Conservation (phyloP, 2,888 invertebrate genomes). For the Andrena flavipes region DNA sequence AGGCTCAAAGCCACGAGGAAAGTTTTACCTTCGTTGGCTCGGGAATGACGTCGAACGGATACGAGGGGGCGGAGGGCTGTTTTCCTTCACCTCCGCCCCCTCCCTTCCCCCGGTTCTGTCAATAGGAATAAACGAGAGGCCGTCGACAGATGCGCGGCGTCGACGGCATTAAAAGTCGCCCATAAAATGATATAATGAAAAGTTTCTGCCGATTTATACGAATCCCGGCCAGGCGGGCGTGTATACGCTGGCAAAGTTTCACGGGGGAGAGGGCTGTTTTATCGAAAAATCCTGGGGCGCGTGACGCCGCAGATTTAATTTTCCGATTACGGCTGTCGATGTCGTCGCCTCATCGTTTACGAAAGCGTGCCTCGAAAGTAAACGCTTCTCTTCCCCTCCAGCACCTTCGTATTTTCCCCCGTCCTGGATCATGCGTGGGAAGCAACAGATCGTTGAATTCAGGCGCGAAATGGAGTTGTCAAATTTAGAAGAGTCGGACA, state of each 20-base stretch:
- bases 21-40: conserved; percentile 59
- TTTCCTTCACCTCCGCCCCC: conserved; percentile 42
- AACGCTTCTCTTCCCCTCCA: neutral
- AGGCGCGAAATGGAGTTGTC: neutral
- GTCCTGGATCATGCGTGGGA: neutral
- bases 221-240: conserved; percentile 1
- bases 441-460: neutral
- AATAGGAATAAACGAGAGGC: conserved; percentile 55
- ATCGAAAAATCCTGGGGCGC: conserved; percentile 4
- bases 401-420: neutral
- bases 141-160: conserved; percentile 1
- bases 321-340: neutral
- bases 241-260: neutral
- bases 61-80: conserved; percentile 36
- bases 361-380: neutral
- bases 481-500: too few species aligned
- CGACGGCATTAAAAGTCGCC: conserved; percentile 29
- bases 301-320: conserved; percentile 16
- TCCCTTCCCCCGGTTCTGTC: conserved; percentile 18
- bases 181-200: conserved; percentile 26
- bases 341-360: neutral
- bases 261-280: neutral
- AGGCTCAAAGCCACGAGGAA: conserved; percentile 70
- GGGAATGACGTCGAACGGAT: conserved; percentile 58
- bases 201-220: conserved; percentile 3